Percentiles rank a stretch among this genome's conserved stretches.
Evolutionary conservation across 92 coral and sea anemone species (phyloP).

Genomic region (Phenganax subtilis): DNA sequence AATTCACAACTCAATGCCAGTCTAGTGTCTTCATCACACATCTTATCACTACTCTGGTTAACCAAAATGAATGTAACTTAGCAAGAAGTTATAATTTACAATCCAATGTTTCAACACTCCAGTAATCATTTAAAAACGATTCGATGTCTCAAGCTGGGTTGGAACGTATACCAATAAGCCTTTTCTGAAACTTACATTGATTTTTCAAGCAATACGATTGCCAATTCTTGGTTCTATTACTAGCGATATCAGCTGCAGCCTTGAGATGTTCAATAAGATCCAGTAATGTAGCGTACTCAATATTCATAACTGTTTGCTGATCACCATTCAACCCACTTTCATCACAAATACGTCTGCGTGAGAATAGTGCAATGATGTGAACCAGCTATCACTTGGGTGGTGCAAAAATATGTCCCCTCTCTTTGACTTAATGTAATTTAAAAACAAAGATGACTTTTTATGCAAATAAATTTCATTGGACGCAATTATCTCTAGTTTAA

Average conservation of each 20-base stretch:
- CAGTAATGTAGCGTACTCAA: constrained; percentile 29
- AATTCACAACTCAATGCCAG: too few relatives aligned
- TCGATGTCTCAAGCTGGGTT: too few relatives aligned
- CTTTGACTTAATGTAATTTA: too few relatives aligned
- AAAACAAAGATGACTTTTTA: too few relatives aligned
- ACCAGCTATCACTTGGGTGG: too few relatives aligned
- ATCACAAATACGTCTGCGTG: constrained; percentile 20
- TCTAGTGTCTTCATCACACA: too few relatives aligned
- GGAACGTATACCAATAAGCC: not conserved
- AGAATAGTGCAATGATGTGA: not conserved
- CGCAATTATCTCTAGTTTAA: too few relatives aligned
- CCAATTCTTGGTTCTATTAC: constrained; percentile 98
- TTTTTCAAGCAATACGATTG: constrained; percentile 86
- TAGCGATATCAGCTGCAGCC: constrained; percentile 94
- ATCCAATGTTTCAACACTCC: not conserved
- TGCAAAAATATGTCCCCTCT: too few relatives aligned
- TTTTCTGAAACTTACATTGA: constrained; percentile 49
- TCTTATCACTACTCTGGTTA: not conserved
- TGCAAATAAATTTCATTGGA: too few relatives aligned
- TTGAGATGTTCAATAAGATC: constrained; percentile 74
- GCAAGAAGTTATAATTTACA: not conserved
- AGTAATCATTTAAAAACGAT: not conserved
- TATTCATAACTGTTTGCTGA: not conserved
- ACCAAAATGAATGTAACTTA: not conserved
- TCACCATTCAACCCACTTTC: constrained; percentile 21